Conservation (phyloP, 2,797 vertebrate species). For the Monodelphis domestica region DNA sequence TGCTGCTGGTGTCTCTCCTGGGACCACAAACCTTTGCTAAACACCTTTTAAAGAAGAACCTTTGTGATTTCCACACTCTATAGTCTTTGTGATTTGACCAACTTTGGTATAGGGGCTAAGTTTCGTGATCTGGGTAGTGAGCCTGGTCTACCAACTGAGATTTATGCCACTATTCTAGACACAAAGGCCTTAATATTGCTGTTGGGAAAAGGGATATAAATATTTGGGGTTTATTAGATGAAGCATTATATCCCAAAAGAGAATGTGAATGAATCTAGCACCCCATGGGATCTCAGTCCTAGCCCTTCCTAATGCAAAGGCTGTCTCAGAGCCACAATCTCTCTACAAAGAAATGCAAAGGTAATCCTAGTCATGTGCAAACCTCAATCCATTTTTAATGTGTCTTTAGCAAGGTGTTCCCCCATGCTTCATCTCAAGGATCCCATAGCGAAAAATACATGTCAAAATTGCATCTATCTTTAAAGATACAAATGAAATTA, state of each 20-base stretch:
- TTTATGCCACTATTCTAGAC: neutral
- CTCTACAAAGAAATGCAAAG: neutral
- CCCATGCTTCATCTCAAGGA: neutral
- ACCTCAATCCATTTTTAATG: neutral
- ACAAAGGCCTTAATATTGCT: neutral
- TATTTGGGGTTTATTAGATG: neutral
- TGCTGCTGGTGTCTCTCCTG: neutral
- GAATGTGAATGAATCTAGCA: neutral
- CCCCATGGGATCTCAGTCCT: neutral
- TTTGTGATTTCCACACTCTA: neutral
- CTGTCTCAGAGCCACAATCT: neutral
- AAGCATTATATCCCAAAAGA: neutral
- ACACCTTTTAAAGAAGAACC: neutral
- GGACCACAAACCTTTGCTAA: neutral
- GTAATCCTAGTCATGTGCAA: neutral
- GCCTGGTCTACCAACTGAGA: slow-evolving; percentile 7
- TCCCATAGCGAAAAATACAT: neutral
- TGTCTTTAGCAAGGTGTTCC: neutral
- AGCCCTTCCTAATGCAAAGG: neutral
- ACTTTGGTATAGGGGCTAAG: slow-evolving; percentile 2
- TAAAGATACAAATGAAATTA: neutral
- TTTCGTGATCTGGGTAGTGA: neutral
- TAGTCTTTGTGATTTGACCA: neutral
- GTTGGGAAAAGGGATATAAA: neutral
- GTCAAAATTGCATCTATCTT: rapidly evolving